Evolutionary conservation across 2,113 vertebrate genomes (phyloP), one percentile per base, ranked within the genome.

Genomic region (Ancistrus triradiatus): DNA sequence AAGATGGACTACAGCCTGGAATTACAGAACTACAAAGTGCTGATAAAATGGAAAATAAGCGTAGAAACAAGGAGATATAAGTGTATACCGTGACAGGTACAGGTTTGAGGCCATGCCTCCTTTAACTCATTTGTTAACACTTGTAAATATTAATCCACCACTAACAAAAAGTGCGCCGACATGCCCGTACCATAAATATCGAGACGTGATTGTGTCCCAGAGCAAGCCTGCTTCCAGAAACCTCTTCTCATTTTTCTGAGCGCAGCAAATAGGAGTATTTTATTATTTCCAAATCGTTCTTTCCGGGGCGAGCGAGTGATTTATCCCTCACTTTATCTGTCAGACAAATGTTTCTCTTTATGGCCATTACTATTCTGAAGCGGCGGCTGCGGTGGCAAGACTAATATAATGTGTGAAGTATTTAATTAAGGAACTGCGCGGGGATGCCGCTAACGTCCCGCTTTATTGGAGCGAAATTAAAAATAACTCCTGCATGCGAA

Each of bases 341-440:
- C 80, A 74, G 80, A 85, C 80, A 80, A 82, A 81, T 66, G 77
- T 74, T 84, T 80, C 77, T 83, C 74, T 83, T 78, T 80, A 75
- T 72, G 69, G 70, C 56, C 76, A 81, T 87, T 80, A 79, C 64
- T 77, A 83, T 84, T 80, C 77, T 33, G 63, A 77, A 68, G 76
- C 71, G 71, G 50, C 66, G 63, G 59, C 69, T 68, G 75, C 76
- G 60, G 15, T 65, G 64, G n/a, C 55, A 58, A 74, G 56, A 78
- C 80, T 83, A 72, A 60, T 77, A 68, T 84, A 76, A 78, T 78
- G 63, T 65, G 77, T 68, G 76, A 82, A 77, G 56, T 81, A 50
- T 84, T 85, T 87, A 82, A 86, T 88, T 82, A 87, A 86, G 77
- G 66, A 80, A 81, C 77, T 78, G 78, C 75, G 81, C 76, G 73